Evolutionary conservation across 2,797 vertebrate genomes (phyloP), one percentile per base, ranked within the genome.

Genomic region (Micrastur ruficollis): DNA sequence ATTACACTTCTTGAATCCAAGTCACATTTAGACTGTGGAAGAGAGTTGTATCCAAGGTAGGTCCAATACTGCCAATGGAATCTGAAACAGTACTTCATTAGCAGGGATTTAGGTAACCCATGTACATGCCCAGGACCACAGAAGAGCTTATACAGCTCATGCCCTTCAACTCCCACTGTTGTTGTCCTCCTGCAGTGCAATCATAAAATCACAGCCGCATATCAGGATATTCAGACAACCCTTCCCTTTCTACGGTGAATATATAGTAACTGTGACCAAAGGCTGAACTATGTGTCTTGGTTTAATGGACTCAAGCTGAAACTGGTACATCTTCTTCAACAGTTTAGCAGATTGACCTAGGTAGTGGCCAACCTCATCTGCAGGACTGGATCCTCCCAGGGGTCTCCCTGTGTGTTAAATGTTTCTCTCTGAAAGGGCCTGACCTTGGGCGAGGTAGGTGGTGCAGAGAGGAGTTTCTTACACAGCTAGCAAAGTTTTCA

Each of bases 1-100:
- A 52, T 71, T 68, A 63, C 42, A 65, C 2, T 86, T 78, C n/a
- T 84, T 61, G 31, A 91, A 46, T 4, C 1, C 5, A 67, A 66
- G 10, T 27, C 14, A 31, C n/a, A 75, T 72, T 63, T 87, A 67
- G 53, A 53, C 11, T 46, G 25, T 23, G 17, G 15, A 71, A 92
- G 8, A 22, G 34, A 72, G 12, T 2, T 58, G n/a, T 80, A 59
- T 46, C 23, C 38, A 62, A 55, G 32, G 26, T 47, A 53, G 15
- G 27, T 71, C 49, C 8, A 50, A 38, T 26, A 63, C 6, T 0
- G 0, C 12, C 23, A 50, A 31, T 1, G 17, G 44, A 74, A 67
- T 63, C 12, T 55, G 56, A 83, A 50, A n/a, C 3, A 50, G 11
- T 26, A 23, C 3, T 75, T 81, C 36, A n/a, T 29, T 61, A 86